Conservation (phyloP, 1,140 invertebrate species). For the Diorhabda elongata region DNA sequence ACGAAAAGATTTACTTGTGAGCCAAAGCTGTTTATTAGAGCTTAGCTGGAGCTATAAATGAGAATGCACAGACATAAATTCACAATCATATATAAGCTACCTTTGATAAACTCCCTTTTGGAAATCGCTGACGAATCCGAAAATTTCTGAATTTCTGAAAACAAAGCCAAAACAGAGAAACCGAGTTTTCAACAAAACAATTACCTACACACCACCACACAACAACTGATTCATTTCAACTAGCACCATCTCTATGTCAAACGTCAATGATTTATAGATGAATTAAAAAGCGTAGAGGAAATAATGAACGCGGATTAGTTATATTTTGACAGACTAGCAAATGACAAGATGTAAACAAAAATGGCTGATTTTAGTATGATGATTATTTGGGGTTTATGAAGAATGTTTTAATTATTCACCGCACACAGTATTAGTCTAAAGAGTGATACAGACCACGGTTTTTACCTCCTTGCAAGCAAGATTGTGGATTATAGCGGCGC, state of each 20-base stretch:
- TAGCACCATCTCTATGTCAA: too few species aligned
- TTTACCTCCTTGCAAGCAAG: slow-evolving; percentile 94
- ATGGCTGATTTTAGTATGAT: too few species aligned
- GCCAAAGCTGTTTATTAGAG: slow-evolving; percentile 1
- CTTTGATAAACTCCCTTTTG: slow-evolving; percentile 64
- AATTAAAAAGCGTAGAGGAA: too few species aligned
- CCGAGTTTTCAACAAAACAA: slow-evolving; percentile 10
- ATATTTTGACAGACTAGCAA: too few species aligned
- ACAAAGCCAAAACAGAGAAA: slow-evolving; percentile 37
- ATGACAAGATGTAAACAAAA: too few species aligned
- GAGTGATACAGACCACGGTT: slow-evolving; percentile 83
- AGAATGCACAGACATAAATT: slow-evolving; percentile 13
- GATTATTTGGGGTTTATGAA: too few species aligned
- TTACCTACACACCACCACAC: background rate
- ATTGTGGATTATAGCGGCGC: slow-evolving; percentile 85
- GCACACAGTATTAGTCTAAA: slow-evolving; percentile 9
- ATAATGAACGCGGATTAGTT: too few species aligned
- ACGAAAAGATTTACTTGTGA: background rate
- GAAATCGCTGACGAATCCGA: slow-evolving; percentile 64
- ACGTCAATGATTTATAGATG: too few species aligned
- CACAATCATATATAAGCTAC: slow-evolving; percentile 48
- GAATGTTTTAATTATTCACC: too few species aligned
- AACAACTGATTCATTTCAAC: too few species aligned
- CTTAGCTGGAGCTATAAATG: slow-evolving; percentile 6
- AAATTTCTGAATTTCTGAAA: slow-evolving; percentile 70